Percentiles rank a stretch among this genome's conserved stretches.
phyloP scores from a whole-genome alignment of 35 echinoderm and acorn worm species.

The Apostichopus japonicus region DNA sequence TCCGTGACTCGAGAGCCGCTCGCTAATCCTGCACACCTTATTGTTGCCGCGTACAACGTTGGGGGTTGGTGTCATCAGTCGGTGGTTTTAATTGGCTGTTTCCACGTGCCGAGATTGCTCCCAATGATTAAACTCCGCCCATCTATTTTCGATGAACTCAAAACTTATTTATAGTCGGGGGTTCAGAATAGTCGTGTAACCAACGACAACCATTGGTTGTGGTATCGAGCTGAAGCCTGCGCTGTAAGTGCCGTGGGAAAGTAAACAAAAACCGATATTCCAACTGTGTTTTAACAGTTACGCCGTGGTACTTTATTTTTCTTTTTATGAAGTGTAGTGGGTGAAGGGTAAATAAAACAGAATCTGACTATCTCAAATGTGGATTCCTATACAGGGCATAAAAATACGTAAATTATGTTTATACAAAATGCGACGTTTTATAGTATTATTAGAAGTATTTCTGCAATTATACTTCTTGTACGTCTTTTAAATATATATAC shows the following conservation, averaged over 20 bases:
- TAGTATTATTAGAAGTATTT: neutral
- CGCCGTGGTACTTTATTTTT: neutral
- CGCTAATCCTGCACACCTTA: neutral
- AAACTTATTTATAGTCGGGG: neutral
- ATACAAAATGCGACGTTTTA: neutral
- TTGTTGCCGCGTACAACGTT: constrained; percentile 17
- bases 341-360: constrained; percentile 12
- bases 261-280: constrained; percentile 36
- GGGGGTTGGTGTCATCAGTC: constrained; percentile 10
- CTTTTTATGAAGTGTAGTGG: constrained; percentile 15
- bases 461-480: neutral
- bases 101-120: constrained; percentile 48
- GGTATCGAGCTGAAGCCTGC: neutral
- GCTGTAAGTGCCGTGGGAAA: constrained; percentile 47
- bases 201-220: neutral
- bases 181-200: neutral
- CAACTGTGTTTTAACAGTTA: constrained; percentile 15
- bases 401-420: neutral
- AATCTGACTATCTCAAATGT: neutral
- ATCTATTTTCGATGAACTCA: too few relatives aligned
- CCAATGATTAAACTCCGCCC: neutral
- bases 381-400: neutral
- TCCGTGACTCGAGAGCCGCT: constrained; percentile 37
- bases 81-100: constrained; percentile 24
- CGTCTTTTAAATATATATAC: too few relatives aligned